These are phyloP conservation scores for Saccopteryx bilineata DNA, from an alignment of 2,113 vertebrate genomes.

Conservation along the genomic window DNA sequence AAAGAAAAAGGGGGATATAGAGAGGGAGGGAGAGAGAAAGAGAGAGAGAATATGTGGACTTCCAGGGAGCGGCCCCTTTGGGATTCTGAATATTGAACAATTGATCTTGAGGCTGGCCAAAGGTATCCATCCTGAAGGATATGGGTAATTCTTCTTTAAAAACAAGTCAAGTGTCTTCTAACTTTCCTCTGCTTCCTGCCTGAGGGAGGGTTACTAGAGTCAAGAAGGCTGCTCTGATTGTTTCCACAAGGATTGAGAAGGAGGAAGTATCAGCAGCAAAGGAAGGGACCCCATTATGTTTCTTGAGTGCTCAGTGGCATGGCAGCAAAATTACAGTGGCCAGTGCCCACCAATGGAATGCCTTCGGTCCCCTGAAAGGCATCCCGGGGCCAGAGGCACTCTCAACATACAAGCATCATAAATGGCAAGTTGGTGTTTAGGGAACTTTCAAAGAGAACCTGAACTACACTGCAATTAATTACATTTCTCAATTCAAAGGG, in stretches of 20 bases:
- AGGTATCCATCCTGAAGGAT: not conserved
- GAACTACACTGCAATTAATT: not conserved
- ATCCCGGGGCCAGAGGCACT: not conserved
- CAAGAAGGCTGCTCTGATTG: conserved; percentile 4
- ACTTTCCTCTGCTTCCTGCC: not conserved
- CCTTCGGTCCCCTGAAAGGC: not conserved
- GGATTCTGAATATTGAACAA: not conserved
- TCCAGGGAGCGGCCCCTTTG: not conserved
- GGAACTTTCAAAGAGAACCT: not conserved
- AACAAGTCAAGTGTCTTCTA: not conserved
- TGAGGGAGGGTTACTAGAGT: not conserved
- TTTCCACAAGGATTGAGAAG: not conserved
- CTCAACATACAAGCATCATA: not conserved
- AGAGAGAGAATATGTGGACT: not conserved
- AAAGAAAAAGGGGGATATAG: not conserved
- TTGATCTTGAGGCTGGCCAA: not conserved
- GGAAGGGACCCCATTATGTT: not conserved
- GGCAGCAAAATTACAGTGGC: not conserved
- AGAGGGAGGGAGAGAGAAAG: too few species aligned
- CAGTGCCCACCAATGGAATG: too few species aligned
- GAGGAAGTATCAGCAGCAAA: not conserved
- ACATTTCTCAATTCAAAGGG: not conserved
- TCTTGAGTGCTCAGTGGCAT: not conserved
- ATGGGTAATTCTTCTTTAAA: not conserved
- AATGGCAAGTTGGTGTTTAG: not conserved